Evolutionary conservation across 2,888 invertebrate species (phyloP).

Genomic region (Chesias legatella): DNA sequence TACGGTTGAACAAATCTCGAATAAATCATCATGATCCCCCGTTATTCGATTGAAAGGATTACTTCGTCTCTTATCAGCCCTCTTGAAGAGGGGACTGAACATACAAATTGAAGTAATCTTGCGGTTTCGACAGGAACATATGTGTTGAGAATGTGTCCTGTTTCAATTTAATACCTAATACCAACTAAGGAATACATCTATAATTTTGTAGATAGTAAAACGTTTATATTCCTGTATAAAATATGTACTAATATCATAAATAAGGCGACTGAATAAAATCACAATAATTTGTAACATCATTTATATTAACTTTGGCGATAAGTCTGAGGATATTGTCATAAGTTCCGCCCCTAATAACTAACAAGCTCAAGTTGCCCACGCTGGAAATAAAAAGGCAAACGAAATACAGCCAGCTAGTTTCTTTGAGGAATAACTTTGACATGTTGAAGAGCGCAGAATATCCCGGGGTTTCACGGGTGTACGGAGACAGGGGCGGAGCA

Average conservation of each 20-base stretch:
- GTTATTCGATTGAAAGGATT: constrained; percentile 68
- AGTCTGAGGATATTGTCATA: constrained; percentile 15
- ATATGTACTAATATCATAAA: constrained; percentile 4
- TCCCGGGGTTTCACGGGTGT: constrained; percentile 34
- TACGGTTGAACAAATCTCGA: constrained; percentile 39
- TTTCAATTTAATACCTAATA: constrained; percentile 5
- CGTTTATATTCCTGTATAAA: not conserved
- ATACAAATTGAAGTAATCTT: constrained; percentile 58
- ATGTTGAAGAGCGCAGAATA: constrained; percentile 12
- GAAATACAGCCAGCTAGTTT: constrained; percentile 11
- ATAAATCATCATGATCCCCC: constrained; percentile 55
- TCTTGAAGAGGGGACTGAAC: constrained; percentile 42
- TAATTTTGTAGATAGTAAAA: too few species aligned
- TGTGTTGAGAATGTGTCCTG: constrained; percentile 11
- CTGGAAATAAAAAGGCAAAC: constrained; percentile 11
- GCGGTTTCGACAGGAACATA: constrained; percentile 23
- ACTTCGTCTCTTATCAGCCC: constrained; percentile 61
- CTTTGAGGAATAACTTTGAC: constrained; percentile 10
- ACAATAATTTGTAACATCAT: constrained; percentile 21
- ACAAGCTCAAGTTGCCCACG: constrained; percentile 4
- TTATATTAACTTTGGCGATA: constrained; percentile 11
- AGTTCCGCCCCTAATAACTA: constrained; percentile 23
- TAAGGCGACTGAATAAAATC: constrained; percentile 11
- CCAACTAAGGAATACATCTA: not conserved
- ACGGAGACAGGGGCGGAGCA: constrained; percentile 52